Evolutionary conservation across 2,797 vertebrate genomes (phyloP).

Genomic region (Sorex maritimensis): DNA sequence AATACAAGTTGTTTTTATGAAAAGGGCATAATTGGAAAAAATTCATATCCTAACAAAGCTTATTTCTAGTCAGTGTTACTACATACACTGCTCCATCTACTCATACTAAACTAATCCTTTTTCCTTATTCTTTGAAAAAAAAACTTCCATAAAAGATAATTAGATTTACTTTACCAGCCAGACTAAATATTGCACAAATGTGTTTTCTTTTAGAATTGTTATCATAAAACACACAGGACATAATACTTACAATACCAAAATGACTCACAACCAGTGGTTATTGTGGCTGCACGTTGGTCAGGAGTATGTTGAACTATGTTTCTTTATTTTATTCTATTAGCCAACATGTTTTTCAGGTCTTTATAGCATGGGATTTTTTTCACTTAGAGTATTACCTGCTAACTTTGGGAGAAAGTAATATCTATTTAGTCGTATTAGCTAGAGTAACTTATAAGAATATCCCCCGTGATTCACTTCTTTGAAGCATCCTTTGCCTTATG

Average conservation of each 20-base stretch:
- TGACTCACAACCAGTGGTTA: slow-evolving; percentile 25
- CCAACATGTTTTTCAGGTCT: slow-evolving; percentile 50
- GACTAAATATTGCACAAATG: slow-evolving; percentile 74
- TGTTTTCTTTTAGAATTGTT: slow-evolving; percentile 58
- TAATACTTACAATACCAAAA: slow-evolving; percentile 10
- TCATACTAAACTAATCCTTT: slow-evolving; percentile 5
- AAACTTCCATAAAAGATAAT: slow-evolving; percentile 59
- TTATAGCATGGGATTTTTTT: neutral
- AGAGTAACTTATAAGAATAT: neutral
- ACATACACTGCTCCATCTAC: neutral
- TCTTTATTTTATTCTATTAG: slow-evolving; percentile 52
- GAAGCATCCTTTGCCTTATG: neutral
- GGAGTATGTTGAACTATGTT: neutral
- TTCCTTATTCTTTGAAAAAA: slow-evolving; percentile 36
- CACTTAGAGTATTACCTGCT: slow-evolving; percentile 6
- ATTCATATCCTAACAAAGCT: slow-evolving; percentile 27
- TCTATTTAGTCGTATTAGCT: neutral
- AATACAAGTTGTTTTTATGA: slow-evolving; percentile 34
- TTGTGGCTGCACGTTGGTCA: slow-evolving; percentile 13
- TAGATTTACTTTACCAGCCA: slow-evolving; percentile 64
- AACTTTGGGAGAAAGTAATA: neutral
- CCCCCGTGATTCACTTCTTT: neutral
- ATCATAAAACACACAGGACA: slow-evolving; percentile 57
- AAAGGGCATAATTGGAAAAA: slow-evolving; percentile 12
- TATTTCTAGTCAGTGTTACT: neutral